Conservation (phyloP, 1,140 invertebrate species). For the Sesamia nonagrioides region DNA sequence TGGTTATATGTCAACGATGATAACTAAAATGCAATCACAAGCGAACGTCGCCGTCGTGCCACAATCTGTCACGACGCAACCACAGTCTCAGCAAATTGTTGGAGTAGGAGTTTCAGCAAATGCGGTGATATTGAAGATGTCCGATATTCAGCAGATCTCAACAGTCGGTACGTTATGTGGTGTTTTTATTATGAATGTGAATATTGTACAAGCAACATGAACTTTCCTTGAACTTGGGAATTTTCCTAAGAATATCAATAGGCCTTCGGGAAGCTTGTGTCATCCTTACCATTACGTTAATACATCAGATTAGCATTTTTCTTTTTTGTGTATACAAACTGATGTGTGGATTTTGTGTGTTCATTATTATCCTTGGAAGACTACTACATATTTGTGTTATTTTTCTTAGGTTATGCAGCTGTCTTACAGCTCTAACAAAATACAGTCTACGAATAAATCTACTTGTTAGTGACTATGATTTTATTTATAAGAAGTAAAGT, state of each 20-base stretch:
- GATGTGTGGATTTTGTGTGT: neutral
- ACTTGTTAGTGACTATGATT: no score
- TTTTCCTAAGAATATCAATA: constrained; percentile 42
- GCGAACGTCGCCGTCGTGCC: constrained; percentile 86
- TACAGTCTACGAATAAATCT: no score
- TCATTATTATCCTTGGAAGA: neutral
- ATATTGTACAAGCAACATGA: neutral
- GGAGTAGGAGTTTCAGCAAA: constrained; percentile 86
- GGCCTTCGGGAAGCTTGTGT: constrained; percentile 28
- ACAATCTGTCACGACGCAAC: constrained; percentile 86
- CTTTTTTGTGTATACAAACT: neutral
- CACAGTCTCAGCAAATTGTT: constrained; percentile 85
- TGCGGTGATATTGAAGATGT: constrained; percentile 92
- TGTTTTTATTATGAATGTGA: constrained; percentile 13
- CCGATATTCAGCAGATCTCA: constrained; percentile 91
- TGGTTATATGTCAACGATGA: constrained; percentile 72
- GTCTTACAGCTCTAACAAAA: neutral
- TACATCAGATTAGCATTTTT: neutral
- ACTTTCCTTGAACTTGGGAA: constrained; percentile 38
- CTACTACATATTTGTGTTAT: constrained; percentile 10
- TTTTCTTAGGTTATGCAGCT: constrained; percentile 33
- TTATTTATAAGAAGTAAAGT: no score
- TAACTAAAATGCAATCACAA: constrained; percentile 87
- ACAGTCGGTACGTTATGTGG: constrained; percentile 89
- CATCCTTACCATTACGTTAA: neutral